phyloP scores from a whole-genome alignment of 2,113 vertebrate genomes.

The Syrrhaptes paradoxus region DNA sequence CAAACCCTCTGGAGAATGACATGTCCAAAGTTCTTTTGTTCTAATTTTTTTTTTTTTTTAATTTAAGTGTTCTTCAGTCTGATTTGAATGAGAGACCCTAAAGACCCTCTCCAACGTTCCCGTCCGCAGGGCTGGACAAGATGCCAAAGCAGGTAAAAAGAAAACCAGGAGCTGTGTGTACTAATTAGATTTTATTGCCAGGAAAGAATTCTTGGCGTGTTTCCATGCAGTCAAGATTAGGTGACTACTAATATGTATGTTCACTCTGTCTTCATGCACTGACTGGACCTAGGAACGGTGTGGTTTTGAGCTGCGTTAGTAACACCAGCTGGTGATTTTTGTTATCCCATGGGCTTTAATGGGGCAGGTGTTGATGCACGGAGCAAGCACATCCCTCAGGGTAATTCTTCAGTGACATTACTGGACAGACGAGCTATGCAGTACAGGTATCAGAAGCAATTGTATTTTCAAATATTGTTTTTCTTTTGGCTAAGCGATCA shows the following conservation, averaged over 20 bases:
- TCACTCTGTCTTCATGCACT: background rate
- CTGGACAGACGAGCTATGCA: background rate
- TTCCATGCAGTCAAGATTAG: background rate
- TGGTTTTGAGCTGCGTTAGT: background rate
- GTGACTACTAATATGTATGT: background rate
- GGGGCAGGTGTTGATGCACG: background rate
- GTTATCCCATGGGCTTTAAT: background rate
- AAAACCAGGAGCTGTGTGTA: background rate
- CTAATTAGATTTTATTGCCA: background rate
- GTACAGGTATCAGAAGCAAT: background rate
- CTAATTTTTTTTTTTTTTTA: background rate
- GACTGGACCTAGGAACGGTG: background rate
- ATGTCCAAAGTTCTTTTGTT: background rate
- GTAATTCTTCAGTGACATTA: background rate
- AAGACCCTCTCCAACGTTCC: background rate
- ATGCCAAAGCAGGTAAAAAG: conserved; percentile 63
- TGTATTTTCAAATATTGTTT: background rate
- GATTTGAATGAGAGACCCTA: background rate
- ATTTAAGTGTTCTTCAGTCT: background rate
- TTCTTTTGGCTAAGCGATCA: background rate
- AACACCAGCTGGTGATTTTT: background rate
- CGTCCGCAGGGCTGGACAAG: background rate
- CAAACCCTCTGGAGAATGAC: background rate
- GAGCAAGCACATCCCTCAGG: background rate
- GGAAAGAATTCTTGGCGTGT: background rate